Conservation (phyloP, 2,797 vertebrate species). For the Uromys caudimaculatus region DNA sequence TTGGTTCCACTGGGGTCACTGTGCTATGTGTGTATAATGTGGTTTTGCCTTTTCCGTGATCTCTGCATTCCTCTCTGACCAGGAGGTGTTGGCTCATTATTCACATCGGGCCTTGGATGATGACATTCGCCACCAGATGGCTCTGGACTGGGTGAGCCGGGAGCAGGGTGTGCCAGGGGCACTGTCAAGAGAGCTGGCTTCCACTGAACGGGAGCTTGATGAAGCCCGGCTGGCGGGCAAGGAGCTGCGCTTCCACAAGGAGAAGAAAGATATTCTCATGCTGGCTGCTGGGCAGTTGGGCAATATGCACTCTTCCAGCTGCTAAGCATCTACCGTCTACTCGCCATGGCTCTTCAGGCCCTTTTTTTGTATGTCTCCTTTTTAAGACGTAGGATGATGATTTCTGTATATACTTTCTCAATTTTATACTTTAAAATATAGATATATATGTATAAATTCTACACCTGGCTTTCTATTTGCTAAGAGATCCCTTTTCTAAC, state of each 20-base stretch:
- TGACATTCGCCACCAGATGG: slow-evolving; percentile 98
- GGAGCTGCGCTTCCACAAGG: slow-evolving; percentile 96
- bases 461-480: slow-evolving; percentile 54
- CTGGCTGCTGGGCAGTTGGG: slow-evolving; percentile 91
- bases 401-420: slow-evolving; percentile 81
- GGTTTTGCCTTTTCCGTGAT: not conserved
- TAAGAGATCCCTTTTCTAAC: slow-evolving; percentile 67
- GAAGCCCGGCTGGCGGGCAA: slow-evolving; percentile 96
- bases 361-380: slow-evolving; percentile 80
- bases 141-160: slow-evolving; percentile 97
- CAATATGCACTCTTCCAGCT: slow-evolving; percentile 90
- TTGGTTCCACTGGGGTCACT: not conserved
- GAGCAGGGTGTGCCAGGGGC: slow-evolving; percentile 93
- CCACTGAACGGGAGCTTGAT: slow-evolving; percentile 95
- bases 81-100: slow-evolving; percentile 99
- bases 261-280: slow-evolving; percentile 91
- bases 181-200: slow-evolving; percentile 93
- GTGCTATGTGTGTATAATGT: not conserved
- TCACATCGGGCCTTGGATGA: slow-evolving; percentile 98
- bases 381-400: slow-evolving; percentile 58
- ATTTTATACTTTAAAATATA: slow-evolving; percentile 78
- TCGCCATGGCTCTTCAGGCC: not conserved
- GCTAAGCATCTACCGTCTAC: slow-evolving; percentile 78
- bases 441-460: slow-evolving; percentile 70
- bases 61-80: not conserved